Percentiles rank a stretch among this genome's conserved stretches.
phyloP scores from a whole-genome alignment of 2,797 vertebrate species.

The Acipenser oxyrinchus region DNA sequence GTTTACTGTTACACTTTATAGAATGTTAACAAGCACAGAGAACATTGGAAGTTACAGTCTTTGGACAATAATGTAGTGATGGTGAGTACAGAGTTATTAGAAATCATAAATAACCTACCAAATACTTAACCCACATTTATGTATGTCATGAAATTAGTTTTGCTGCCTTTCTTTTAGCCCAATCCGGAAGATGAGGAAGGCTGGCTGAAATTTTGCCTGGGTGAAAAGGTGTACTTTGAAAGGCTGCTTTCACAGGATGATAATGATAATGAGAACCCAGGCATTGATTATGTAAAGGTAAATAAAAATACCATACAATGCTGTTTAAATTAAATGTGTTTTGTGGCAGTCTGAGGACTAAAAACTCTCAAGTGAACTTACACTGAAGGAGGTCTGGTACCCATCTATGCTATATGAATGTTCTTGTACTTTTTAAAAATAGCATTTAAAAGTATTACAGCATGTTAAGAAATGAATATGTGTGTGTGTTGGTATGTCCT shows the following conservation, averaged over 20 bases:
- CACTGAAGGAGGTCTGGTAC: no score
- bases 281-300: constrained; percentile 83
- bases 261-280: constrained; percentile 49
- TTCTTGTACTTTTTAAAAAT: no score
- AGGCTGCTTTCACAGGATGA: constrained; percentile 35
- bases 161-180: constrained; percentile 41
- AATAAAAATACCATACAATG: neutral
- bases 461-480: neutral
- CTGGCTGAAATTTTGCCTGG: constrained; percentile 77
- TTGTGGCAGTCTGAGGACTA: no score
- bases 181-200: constrained; percentile 68
- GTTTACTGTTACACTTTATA: constrained; percentile 42
- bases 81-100: constrained; percentile 54
- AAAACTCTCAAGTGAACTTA: no score
- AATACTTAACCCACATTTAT: no score
- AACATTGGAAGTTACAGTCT: constrained; percentile 77
- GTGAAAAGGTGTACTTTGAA: constrained; percentile 65
- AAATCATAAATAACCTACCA: no score
- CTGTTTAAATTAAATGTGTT: neutral
- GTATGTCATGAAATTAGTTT: constrained; percentile 16
- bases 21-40: constrained; percentile 80
- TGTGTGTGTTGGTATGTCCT: neutral
- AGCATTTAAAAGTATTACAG: no score
- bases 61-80: constrained; percentile 86
- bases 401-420: no score